phyloP scores from a whole-genome alignment of 2,797 vertebrate species.

The Tympanoctomys barrerae region DNA sequence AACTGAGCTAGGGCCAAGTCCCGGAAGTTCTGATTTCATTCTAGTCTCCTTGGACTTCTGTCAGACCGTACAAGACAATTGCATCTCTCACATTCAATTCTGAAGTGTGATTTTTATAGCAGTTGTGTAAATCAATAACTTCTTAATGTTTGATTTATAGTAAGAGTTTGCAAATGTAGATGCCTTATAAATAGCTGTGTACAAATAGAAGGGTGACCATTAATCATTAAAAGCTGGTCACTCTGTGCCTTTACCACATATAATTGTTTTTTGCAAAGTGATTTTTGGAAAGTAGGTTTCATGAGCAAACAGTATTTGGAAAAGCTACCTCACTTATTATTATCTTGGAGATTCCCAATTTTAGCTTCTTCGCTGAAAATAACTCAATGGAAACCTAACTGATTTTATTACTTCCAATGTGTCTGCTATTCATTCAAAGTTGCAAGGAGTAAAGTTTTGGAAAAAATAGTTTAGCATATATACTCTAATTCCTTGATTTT shows the following conservation, averaged over 20 bases:
- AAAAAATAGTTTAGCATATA: neutral
- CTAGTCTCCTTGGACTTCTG: neutral
- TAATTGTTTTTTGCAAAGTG: neutral
- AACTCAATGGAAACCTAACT: neutral
- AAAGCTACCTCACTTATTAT: neutral
- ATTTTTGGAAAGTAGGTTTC: neutral
- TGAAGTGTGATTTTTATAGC: neutral
- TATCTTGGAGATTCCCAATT: neutral
- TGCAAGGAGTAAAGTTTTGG: neutral
- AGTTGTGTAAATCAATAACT: neutral
- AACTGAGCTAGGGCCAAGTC: too few relatives aligned
- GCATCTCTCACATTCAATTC: neutral
- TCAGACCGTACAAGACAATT: neutral
- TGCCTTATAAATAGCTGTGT: neutral
- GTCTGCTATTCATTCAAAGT: neutral
- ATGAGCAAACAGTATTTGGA: neutral
- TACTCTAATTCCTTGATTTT: neutral
- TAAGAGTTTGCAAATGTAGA: neutral
- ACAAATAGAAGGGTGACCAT: neutral
- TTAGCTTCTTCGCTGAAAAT: neutral
- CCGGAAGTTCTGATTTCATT: neutral
- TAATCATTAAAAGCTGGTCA: neutral
- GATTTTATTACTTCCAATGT: neutral
- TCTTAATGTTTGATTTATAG: neutral
- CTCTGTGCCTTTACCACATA: neutral